Base-by-base conservation (phyloP, 1,140 invertebrate genomes). In the Globodera rostochiensis region DNA sequence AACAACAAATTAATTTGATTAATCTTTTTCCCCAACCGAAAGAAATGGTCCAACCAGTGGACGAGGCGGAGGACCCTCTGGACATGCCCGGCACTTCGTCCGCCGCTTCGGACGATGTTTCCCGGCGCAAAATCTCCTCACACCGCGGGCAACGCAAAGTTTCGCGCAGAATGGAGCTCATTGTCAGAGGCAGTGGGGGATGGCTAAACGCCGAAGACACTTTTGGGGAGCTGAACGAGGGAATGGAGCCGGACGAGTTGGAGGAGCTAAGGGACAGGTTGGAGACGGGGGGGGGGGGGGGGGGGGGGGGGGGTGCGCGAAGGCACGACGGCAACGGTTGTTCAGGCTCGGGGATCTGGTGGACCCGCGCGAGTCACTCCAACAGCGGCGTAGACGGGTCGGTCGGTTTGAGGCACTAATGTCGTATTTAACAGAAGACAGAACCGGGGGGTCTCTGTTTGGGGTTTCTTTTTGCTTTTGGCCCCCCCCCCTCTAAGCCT, bases 221-320 rank as follows among this genome's bases (percentile, higher is more conserved):
- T 66, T 69, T 71, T 47, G 77, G 70, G 11, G 77, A 78, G 57
- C 49, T 67, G 49, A 70, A 77, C 64, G 77, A 78, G n/a, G 77
- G 25, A 7, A 15, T 78, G 64, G 77, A 45, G 50, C 77, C 77
- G 50, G 77, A 78, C 25, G 77, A 78, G 25, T n/a, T 78, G 70
- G 64, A 78, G 49, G 77, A 78, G 47, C 66, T 78, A 4, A 64
- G 70, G 49, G 77, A 78, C 50, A 66, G 70, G 66, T 78, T 25
- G 70, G 77, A 11, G 49, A 71, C 45, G 47, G 21, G 64, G 36
- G 47, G 46, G 46, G 19, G 64, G 7, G 11, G 53, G 53, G 7
- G 7, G 13, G 36, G 0, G 64, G 19, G 6, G 7, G 25, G 4
- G 15, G 15, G 15, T 64, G 57, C 57, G 11, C 11, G 25, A 46